A percentile compares a stretch with the other conserved stretches of the same genome.
phyloP scores from a whole-genome alignment of 1,140 invertebrate genomes.

The Drosophila varians region DNA sequence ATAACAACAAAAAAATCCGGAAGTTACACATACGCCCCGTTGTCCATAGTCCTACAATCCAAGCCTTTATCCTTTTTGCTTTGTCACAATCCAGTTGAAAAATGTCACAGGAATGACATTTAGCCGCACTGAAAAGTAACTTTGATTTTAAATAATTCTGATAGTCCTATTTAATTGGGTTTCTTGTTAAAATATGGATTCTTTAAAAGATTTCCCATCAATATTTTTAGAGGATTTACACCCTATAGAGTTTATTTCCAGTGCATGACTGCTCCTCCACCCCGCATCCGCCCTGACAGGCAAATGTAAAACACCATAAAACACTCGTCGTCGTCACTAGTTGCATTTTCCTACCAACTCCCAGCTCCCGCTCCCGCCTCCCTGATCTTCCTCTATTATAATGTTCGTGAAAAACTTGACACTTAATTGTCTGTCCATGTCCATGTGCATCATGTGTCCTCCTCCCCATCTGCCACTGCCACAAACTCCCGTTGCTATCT shows the following conservation, averaged over 20 bases:
- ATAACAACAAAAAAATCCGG: conserved; percentile 47
- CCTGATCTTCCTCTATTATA: conserved; percentile 13
- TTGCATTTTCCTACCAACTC: background rate
- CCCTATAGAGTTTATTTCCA: background rate
- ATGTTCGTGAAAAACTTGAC: conserved; percentile 78
- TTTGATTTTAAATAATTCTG: too few species aligned
- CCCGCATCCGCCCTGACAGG: conserved; percentile 13
- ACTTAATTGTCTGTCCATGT: conserved; percentile 71
- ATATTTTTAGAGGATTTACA: too few species aligned
- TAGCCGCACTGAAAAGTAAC: background rate
- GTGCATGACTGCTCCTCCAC: conserved; percentile 1
- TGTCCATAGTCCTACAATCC: conserved; percentile 18
- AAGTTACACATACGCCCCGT: conserved; percentile 77
- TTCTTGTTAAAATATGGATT: too few species aligned
- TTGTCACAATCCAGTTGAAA: conserved; percentile 60
- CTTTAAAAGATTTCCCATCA: too few species aligned
- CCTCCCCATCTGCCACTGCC: background rate
- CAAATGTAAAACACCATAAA: conserved; percentile 73
- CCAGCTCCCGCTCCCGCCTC: background rate
- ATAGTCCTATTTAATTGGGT: too few species aligned
- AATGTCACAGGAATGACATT: conserved; percentile 65
- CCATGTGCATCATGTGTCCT: conserved; percentile 21
- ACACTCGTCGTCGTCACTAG: conserved; percentile 64
- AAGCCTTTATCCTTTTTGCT: conserved; percentile 25
- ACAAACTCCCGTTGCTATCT: conserved; percentile 28